Evolutionary conservation across 2,888 invertebrate genomes (phyloP).

Genomic region (Coelogynopora nodosa): DNA sequence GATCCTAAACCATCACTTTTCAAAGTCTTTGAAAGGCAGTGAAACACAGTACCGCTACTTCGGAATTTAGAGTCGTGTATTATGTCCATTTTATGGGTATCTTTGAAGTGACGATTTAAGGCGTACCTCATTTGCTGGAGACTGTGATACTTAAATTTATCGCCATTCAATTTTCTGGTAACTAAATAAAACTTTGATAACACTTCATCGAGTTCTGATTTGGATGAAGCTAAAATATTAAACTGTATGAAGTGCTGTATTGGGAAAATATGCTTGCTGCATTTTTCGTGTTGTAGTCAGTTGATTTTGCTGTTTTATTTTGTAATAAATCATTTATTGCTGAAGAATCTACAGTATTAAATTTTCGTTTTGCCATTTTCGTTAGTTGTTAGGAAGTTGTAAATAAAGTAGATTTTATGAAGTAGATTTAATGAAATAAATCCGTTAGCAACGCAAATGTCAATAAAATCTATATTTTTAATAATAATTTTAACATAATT

Average conservation of each 20-base stretch:
- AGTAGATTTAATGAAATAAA: background rate
- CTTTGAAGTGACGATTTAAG: background rate
- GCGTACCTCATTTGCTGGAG: background rate
- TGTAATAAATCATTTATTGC: background rate
- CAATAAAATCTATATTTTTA: background rate
- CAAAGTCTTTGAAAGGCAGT: background rate
- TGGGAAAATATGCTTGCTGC: background rate
- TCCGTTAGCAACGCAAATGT: constrained; percentile 26
- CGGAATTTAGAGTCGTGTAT: background rate
- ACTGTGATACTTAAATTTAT: background rate
- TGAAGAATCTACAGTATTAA: background rate
- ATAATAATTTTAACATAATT: background rate
- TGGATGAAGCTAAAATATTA: background rate
- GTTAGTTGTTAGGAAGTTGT: background rate
- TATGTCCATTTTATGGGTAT: background rate
- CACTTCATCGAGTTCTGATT: background rate
- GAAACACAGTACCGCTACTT: background rate
- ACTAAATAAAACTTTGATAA: background rate
- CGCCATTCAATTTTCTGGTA: background rate
- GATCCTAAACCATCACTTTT: background rate
- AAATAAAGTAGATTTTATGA: background rate
- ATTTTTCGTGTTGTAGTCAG: background rate
- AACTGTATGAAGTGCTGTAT: background rate
- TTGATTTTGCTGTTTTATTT: background rate
- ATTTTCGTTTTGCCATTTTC: background rate